phyloP scores from a whole-genome alignment of 2,888 invertebrate species.

The Gonocerus acuteangulatus region DNA sequence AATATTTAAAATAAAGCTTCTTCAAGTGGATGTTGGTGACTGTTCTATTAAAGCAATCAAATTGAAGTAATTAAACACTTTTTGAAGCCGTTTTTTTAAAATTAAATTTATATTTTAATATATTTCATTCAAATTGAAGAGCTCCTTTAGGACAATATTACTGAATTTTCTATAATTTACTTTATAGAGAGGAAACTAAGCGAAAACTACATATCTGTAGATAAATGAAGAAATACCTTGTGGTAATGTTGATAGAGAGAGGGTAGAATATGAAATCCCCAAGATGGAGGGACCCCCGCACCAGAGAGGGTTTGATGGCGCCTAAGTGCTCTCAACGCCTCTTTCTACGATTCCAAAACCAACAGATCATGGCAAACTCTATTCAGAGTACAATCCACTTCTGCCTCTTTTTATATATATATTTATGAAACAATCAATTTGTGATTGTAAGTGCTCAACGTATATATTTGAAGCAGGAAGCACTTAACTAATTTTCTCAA shows the following conservation, averaged over 20 bases:
- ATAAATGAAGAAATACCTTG: slow-evolving; percentile 54
- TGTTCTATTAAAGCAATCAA: too few species aligned
- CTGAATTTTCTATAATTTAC: too few species aligned
- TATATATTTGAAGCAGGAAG: background rate
- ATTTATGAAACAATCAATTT: background rate
- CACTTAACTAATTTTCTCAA: background rate
- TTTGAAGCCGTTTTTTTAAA: too few species aligned
- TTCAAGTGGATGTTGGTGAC: too few species aligned
- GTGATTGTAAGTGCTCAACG: background rate
- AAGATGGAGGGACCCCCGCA: slow-evolving; percentile 49
- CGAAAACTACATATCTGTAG: too few species aligned
- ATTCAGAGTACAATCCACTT: background rate
- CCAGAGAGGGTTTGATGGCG: slow-evolving; percentile 44
- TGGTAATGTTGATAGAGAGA: slow-evolving; percentile 75
- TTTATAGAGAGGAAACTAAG: too few species aligned
- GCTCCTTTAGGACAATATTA: too few species aligned
- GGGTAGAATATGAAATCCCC: slow-evolving; percentile 80
- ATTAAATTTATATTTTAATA: too few species aligned
- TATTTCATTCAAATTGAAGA: too few species aligned
- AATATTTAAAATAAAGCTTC: too few species aligned
- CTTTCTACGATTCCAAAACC: slow-evolving; percentile 43
- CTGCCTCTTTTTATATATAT: background rate
- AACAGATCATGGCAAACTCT: slow-evolving; percentile 25
- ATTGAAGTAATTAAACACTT: too few species aligned
- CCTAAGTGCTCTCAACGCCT: slow-evolving; percentile 47